phyloP scores from a whole-genome alignment of 2,797 vertebrate species.

The Gambelia wislizenii region DNA sequence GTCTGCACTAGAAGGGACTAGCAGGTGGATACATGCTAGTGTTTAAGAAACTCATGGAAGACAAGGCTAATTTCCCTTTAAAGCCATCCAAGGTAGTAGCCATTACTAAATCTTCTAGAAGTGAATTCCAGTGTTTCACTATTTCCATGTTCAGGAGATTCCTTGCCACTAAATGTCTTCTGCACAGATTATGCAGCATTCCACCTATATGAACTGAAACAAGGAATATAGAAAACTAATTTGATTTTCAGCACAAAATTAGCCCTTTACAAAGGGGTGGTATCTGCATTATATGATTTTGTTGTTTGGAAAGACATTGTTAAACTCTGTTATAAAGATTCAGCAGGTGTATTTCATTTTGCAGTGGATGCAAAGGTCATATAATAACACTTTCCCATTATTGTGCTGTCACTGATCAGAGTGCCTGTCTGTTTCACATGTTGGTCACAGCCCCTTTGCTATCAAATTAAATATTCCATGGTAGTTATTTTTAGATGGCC shows the following conservation, averaged over 20 bases:
- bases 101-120: neutral
- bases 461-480: constrained; percentile 59
- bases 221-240: neutral
- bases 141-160: constrained; percentile 9
- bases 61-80: neutral
- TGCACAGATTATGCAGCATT: neutral
- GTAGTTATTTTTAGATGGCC: constrained; percentile 68
- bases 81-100: neutral
- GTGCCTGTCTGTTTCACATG: constrained; percentile 54
- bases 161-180: neutral
- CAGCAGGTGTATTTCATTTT: constrained; percentile 49
- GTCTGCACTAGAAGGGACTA: too few relatives aligned
- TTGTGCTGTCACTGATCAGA: constrained; percentile 56
- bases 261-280: neutral
- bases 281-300: neutral
- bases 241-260: neutral
- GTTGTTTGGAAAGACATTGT: constrained; percentile 4
- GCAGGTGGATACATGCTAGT: too few relatives aligned
- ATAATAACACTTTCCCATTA: constrained; percentile 54
- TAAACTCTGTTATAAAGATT: constrained; percentile 6
- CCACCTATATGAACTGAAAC: constrained; percentile 12
- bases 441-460: constrained; percentile 62
- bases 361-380: constrained; percentile 56
- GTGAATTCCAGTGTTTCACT: neutral
- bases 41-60: too few relatives aligned